These are phyloP conservation scores for Dendrolimus kikuchii DNA, from an alignment of 1,140 invertebrate genomes.

Conservation along the genomic window DNA sequence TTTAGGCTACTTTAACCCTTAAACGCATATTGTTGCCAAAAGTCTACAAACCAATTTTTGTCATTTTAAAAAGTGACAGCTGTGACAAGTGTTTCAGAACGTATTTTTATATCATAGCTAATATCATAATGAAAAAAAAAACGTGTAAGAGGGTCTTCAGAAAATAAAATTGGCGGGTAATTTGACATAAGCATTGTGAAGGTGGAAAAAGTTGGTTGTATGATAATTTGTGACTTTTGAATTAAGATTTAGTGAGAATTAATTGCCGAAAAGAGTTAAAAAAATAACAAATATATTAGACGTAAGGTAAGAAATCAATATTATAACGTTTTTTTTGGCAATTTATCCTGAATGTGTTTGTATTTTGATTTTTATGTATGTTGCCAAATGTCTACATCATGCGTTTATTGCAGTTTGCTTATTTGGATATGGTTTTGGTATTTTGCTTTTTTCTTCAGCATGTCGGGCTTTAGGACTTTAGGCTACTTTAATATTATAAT, in stretches of 20 bases:
- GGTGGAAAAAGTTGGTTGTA: constrained; percentile 3
- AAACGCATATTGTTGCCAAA: too few relatives aligned
- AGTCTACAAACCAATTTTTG: constrained; percentile 4
- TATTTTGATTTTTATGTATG: too few relatives aligned
- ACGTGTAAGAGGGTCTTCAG: constrained; percentile 4
- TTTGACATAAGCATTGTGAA: constrained; percentile 4
- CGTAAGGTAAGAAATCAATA: neutral
- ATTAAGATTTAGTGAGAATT: constrained; percentile 5
- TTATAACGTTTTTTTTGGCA: neutral
- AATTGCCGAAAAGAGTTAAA: constrained; percentile 3
- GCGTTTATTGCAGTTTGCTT: too few relatives aligned
- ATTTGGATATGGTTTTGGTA: too few relatives aligned
- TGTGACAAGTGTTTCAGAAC: constrained; percentile 4
- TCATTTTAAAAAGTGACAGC: constrained; percentile 4
- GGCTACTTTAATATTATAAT: too few relatives aligned
- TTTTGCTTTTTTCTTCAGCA: too few relatives aligned
- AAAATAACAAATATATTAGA: neutral
- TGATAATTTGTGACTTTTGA: constrained; percentile 4
- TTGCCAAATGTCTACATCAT: too few relatives aligned
- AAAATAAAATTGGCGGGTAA: constrained; percentile 4
- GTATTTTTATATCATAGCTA: constrained; percentile 4
- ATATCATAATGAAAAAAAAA: constrained; percentile 4
- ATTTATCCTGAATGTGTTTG: too few relatives aligned
- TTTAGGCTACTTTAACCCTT: too few relatives aligned
- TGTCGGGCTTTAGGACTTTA: too few relatives aligned